Evolutionary conservation across 2,888 invertebrate species (phyloP).

Genomic region (Machimus rusticus): DNA sequence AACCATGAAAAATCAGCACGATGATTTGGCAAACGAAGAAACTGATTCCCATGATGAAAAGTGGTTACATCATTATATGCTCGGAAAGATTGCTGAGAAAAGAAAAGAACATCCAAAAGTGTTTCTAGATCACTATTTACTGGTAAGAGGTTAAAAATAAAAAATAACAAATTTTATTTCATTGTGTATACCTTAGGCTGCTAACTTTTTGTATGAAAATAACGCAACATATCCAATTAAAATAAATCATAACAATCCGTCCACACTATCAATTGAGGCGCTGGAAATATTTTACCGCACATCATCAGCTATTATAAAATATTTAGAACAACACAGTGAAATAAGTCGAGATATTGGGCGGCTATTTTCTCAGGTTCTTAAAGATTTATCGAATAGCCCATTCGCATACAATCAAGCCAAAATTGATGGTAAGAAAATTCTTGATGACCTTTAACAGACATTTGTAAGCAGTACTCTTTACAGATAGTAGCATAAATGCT

Average conservation of each 20-base stretch:
- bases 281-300: conserved; percentile 85
- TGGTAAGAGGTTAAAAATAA: conserved; percentile 60
- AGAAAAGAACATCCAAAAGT: conserved; percentile 75
- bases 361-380: conserved; percentile 65
- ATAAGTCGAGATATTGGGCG: conserved; percentile 69
- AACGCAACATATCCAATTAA: conserved; percentile 85
- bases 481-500: conserved; percentile 52
- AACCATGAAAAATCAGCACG: conserved; percentile 64
- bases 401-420: conserved; percentile 65
- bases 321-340: conserved; percentile 77
- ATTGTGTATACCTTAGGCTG: conserved; percentile 66
- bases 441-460: neutral
- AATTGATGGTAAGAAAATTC: conserved; percentile 56
- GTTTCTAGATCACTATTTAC: conserved; percentile 81
- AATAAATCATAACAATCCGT: conserved; percentile 85
- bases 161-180: neutral
- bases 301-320: conserved; percentile 88
- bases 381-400: conserved; percentile 63
- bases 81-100: conserved; percentile 95
- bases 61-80: conserved; percentile 93
- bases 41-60: conserved; percentile 76
- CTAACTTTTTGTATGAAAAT: conserved; percentile 78
- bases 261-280: conserved; percentile 85
- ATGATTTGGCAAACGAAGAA: conserved; percentile 49
- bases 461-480: neutral